Base-by-base conservation (phyloP, 2,113 vertebrate species). In the Monopterus albus region DNA sequence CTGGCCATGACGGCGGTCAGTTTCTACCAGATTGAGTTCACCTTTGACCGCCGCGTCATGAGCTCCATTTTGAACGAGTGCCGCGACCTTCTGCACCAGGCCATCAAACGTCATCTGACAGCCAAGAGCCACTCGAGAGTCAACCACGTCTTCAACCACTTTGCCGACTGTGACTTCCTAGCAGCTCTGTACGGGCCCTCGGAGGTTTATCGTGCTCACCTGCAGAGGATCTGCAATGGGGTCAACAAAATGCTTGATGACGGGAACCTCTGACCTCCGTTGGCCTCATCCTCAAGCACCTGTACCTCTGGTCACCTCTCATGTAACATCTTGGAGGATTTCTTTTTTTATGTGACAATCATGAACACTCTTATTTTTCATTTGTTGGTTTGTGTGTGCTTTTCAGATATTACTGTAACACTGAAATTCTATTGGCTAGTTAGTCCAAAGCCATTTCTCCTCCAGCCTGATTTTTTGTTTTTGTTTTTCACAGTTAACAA, bases 11-110 rank as follows among this genome's bases (percentile, higher is more conserved):
- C 89, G 0, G 95, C 96, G 0, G 92, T 98, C 85, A 99, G 96
- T 79, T 99, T 99, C 94, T 91, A 96, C 90, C 97, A 98, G 91
- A 96, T 99, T 28, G 97, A 96, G 89, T 99, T 99, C 93, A 98
- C 97, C 83, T 99, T 99, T 0, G 97, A 99, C 94, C 94, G 97
- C 4, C 93, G 96, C 3, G 93, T 99, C 71, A 94, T 99, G 94
- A 93, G 95, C 12, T 23, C 89, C 2, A 93, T 93, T 8, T 91
- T 99, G 14, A 95, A 91, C 0, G 96, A 98, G 81, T 98, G 97
- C 85, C 89, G 96, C 0, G 97, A 98, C 53, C 93, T 98, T 57
- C 93, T 99, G 74, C 97, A 96, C 89, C 95, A 96, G 87, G 96
- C 95, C 0, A 92, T 96, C 79, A 95, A 94, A 4, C 91, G 94